Evolutionary conservation across 2,797 vertebrate species (phyloP).

Genomic region (Hipposideros larvatus): DNA sequence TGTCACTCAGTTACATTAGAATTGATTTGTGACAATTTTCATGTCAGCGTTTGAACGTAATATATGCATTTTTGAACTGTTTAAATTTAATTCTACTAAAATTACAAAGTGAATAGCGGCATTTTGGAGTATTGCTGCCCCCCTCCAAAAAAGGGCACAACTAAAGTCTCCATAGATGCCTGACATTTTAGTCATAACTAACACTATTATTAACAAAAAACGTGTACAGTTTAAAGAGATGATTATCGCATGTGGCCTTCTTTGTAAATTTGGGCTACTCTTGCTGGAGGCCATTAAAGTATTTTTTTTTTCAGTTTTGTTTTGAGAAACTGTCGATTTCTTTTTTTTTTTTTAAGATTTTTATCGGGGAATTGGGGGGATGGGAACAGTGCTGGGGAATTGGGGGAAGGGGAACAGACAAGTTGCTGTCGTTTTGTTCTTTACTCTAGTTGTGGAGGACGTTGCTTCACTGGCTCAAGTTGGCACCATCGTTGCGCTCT

Average conservation of each 20-base stretch:
- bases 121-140: not conserved
- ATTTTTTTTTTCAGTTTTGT: not conserved
- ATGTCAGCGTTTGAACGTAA: not conserved
- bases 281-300: slow-evolving; percentile 34
- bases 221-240: not conserved
- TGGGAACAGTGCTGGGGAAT: too few species aligned
- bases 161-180: not conserved
- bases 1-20: not conserved
- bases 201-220: not conserved
- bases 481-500: too few species aligned
- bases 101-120: not conserved
- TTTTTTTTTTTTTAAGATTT: too few species aligned
- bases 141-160: not conserved
- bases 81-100: slow-evolving; percentile 21
- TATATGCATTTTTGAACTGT: not conserved
- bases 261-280: not conserved
- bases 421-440: too few species aligned
- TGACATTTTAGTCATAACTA: not conserved
- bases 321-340: too few species aligned
- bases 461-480: too few species aligned
- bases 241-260: not conserved
- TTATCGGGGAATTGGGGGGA: too few species aligned
- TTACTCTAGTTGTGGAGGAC: too few species aligned
- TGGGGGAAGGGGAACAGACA: too few species aligned
- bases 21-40: slow-evolving; percentile 42